Conservation (phyloP, 2,113 vertebrate genomes). For the Chroicocephalus ridibundus region DNA sequence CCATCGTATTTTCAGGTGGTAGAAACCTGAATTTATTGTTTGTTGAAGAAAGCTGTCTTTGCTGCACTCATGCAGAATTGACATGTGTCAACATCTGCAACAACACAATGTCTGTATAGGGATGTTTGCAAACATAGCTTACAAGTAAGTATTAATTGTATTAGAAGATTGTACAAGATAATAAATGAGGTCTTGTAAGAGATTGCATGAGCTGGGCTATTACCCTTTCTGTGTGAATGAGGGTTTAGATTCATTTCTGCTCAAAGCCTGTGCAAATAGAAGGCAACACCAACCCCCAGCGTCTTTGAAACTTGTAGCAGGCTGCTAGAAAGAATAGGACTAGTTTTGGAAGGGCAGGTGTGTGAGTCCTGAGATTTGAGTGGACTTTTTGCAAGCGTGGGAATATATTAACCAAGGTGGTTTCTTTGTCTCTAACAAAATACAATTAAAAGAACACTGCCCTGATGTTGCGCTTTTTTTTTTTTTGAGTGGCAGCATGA, state of each 20-base stretch:
- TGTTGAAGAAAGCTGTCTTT: not conserved
- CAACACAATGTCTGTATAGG: not conserved
- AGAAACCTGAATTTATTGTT: not conserved
- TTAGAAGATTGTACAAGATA: not conserved
- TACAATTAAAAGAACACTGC: not conserved
- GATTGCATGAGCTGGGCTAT: not conserved
- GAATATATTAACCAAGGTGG: not conserved
- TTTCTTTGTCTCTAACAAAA: not conserved
- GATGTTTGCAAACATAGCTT: not conserved
- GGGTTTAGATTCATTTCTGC: not conserved
- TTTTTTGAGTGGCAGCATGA: not conserved
- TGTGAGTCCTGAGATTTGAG: not conserved
- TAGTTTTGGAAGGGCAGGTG: not conserved
- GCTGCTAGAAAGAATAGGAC: not conserved
- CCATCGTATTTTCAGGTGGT: not conserved
- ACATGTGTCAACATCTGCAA: not conserved
- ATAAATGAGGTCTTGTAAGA: not conserved
- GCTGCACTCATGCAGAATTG: not conserved
- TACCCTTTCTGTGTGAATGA: not conserved
- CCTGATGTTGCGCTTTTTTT: not conserved
- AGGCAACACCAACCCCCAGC: not conserved
- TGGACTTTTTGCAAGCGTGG: not conserved
- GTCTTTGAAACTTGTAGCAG: not conserved
- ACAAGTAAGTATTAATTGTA: not conserved
- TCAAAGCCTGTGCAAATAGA: not conserved